phyloP scores from a whole-genome alignment of 92 coral and sea anemone genomes.

The Bergia sp. region DNA sequence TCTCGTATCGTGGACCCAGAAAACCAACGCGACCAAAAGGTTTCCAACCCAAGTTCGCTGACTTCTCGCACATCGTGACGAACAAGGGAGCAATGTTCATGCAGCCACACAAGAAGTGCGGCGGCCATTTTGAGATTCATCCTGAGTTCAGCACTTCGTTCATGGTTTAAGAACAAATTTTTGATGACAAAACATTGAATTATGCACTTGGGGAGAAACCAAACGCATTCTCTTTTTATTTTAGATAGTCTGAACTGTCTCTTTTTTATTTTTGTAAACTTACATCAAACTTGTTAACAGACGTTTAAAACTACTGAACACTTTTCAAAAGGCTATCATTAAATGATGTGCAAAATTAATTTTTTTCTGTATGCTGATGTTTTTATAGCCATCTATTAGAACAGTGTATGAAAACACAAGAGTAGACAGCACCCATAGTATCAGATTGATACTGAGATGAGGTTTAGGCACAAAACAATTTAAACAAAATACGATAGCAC shows the following conservation, averaged over 20 bases:
- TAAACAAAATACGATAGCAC: no score
- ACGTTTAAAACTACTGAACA: not conserved
- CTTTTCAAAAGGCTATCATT: no score
- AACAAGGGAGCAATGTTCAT: conserved; percentile 88
- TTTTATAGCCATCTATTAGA: not conserved
- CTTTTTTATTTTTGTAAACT: no score
- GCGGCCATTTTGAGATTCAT: conserved; percentile 88
- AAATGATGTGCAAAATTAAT: not conserved
- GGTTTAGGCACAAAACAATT: no score
- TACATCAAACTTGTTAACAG: no score
- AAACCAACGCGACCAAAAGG: conserved; percentile 5
- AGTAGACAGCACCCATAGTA: not conserved
- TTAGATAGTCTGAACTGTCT: no score
- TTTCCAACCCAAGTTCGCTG: conserved; percentile 13
- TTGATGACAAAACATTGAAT: not conserved
- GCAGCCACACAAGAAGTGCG: conserved; percentile 85
- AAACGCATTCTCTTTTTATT: no score
- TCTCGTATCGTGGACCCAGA: conserved; percentile 26
- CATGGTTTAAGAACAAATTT: not conserved
- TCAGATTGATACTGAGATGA: not conserved
- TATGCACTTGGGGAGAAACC: no score
- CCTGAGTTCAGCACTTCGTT: conserved; percentile 74
- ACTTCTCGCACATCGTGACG: conserved; percentile 45
- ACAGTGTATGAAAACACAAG: not conserved
- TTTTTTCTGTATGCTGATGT: not conserved